Percentiles rank a stretch among this genome's conserved stretches.
Conservation (phyloP, 1,140 invertebrate genomes). For the Gonatopus flavifemur region DNA sequence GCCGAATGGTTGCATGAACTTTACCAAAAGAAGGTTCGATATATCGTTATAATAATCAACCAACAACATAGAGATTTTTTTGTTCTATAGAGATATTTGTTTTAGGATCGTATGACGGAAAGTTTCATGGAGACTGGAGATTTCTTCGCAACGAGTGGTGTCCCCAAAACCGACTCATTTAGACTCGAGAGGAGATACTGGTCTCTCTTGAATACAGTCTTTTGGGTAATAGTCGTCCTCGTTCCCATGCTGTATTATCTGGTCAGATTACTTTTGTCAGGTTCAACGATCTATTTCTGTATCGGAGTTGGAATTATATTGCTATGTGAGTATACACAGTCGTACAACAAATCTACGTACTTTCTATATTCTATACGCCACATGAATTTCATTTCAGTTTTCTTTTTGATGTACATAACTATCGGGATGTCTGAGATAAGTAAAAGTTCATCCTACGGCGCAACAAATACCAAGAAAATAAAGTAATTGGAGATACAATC, state of each 20-base stretch:
- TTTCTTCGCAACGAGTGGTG: conserved; percentile 75
- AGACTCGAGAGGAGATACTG: conserved; percentile 63
- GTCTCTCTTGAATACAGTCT: conserved; percentile 70
- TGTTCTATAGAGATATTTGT: conserved; percentile 7
- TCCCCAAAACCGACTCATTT: conserved; percentile 64
- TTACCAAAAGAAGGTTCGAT: conserved; percentile 75
- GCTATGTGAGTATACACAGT: conserved; percentile 67
- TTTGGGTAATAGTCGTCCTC: conserved; percentile 71
- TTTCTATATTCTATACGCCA: background rate
- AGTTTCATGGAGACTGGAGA: conserved; percentile 82
- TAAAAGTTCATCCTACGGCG: conserved; percentile 80
- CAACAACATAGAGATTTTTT: background rate
- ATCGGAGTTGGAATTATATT: conserved; percentile 68
- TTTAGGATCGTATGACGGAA: conserved; percentile 76
- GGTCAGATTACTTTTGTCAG: conserved; percentile 68
- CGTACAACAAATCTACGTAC: background rate
- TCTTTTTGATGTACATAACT: conserved; percentile 73
- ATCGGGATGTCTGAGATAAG: conserved; percentile 84
- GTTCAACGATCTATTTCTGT: conserved; percentile 71
- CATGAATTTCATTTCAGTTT: conserved; percentile 66
- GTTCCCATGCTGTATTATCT: conserved; percentile 73
- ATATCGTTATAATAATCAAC: background rate
- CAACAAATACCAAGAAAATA: conserved; percentile 37
- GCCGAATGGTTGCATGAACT: conserved; percentile 80
- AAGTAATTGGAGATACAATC: too few species aligned